Conservation (phyloP, 2,113 vertebrate genomes). For the Danio rerio region DNA sequence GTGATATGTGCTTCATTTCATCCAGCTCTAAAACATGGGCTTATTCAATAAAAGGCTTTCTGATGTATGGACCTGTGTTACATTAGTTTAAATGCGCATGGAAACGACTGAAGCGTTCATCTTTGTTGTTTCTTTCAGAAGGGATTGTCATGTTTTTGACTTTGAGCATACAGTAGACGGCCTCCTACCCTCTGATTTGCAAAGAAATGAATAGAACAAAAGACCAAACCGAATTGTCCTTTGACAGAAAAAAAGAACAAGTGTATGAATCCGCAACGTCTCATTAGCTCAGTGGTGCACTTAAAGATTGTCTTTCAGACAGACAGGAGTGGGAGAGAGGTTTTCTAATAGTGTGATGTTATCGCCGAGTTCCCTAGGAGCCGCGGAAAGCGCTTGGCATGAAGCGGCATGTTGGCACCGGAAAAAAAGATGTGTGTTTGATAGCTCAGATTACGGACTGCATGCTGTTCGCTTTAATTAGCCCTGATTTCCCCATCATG, state of each 20-base stretch:
- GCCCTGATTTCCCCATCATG: constrained; percentile 50
- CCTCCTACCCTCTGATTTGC: not conserved
- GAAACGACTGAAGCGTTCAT: not conserved
- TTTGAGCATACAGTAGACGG: not conserved
- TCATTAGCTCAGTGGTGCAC: constrained; percentile 37
- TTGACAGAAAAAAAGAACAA: not conserved
- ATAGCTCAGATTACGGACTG: constrained; percentile 57
- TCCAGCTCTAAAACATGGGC: not conserved
- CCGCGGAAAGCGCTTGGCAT: constrained; percentile 50
- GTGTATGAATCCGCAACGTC: constrained; percentile 6
- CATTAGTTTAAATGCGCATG: not conserved
- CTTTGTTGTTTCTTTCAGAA: constrained; percentile 8
- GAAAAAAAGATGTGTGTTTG: constrained; percentile 40
- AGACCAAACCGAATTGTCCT: not conserved
- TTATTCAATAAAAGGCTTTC: constrained; percentile 25
- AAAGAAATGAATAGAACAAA: constrained; percentile 9
- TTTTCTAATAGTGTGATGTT: constrained; percentile 53
- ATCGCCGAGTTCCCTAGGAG: constrained; percentile 52
- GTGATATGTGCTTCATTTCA: constrained; percentile 4
- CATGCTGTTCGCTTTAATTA: constrained; percentile 69
- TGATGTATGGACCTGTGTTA: constrained; percentile 5
- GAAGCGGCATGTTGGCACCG: constrained; percentile 55
- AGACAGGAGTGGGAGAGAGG: constrained; percentile 23
- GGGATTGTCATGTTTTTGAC: not conserved
- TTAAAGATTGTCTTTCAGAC: constrained; percentile 3